Percentiles rank a stretch among this genome's conserved stretches.
Evolutionary conservation across 2,888 invertebrate species (phyloP).

Genomic region (Acrobasis suavella): DNA sequence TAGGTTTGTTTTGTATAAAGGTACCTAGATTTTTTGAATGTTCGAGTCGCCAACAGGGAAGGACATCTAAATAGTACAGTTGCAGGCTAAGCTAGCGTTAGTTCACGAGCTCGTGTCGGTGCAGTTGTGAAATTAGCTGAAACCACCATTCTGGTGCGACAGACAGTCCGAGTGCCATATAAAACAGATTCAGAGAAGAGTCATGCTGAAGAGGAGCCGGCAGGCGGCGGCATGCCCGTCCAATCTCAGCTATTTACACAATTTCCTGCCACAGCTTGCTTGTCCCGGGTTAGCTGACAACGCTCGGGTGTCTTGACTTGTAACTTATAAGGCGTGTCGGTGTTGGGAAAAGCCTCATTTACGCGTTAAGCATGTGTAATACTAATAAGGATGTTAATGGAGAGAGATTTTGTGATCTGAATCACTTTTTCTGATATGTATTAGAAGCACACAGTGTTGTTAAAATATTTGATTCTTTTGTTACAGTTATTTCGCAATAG

Average conservation of each 20-base stretch:
- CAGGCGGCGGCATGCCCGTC: constrained; percentile 66
- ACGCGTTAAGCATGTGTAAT: background rate
- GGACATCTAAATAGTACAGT: constrained; percentile 34
- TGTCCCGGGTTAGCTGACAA: constrained; percentile 36
- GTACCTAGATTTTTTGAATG: background rate
- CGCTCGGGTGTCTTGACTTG: constrained; percentile 44
- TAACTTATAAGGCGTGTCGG: constrained; percentile 2
- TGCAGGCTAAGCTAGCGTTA: constrained; percentile 63
- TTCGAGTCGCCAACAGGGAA: constrained; percentile 16
- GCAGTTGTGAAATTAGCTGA: constrained; percentile 78
- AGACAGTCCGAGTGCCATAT: constrained; percentile 38
- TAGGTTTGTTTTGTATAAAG: background rate
- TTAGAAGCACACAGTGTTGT: no score
- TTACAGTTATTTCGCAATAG: no score
- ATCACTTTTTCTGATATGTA: no score
- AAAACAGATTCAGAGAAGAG: constrained; percentile 37
- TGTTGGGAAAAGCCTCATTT: constrained; percentile 13
- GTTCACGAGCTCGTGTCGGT: constrained; percentile 46
- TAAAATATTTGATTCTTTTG: no score
- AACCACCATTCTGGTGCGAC: constrained; percentile 59
- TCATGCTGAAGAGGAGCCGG: constrained; percentile 53
- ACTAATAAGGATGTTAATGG: background rate
- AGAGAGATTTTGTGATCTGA: no score
- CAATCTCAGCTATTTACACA: constrained; percentile 79
- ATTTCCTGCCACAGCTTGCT: constrained; percentile 37